Conservation (phyloP, 2,888 invertebrate species). For the Punctoribates punctum region DNA sequence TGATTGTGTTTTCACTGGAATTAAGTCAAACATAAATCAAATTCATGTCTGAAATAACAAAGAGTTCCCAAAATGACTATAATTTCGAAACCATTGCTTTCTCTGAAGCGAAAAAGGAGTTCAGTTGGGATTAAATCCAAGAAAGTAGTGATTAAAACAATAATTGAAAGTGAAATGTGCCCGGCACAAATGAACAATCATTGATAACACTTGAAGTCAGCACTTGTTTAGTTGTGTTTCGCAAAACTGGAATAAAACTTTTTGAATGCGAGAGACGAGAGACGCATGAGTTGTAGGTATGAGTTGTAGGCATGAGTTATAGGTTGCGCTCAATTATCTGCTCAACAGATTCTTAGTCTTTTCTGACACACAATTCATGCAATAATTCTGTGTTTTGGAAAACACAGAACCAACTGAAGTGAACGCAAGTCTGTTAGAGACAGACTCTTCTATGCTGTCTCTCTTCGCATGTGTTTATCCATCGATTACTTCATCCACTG, state of each 20-base stretch:
- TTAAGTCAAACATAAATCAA: no score
- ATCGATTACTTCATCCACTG: not conserved
- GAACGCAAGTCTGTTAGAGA: not conserved
- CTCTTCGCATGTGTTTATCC: conserved; percentile 15
- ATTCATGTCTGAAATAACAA: no score
- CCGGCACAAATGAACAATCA: not conserved
- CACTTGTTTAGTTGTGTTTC: not conserved
- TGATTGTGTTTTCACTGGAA: no score
- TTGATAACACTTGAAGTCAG: conserved; percentile 1
- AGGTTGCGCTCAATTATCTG: no score
- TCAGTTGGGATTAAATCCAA: no score
- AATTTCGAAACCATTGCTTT: no score
- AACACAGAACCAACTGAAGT: not conserved
- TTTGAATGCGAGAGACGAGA: not conserved
- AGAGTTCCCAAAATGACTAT: no score
- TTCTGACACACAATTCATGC: not conserved
- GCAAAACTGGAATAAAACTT: not conserved
- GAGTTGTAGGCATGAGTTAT: no score
- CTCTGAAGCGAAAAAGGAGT: no score
- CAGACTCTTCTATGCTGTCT: not conserved
- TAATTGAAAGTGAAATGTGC: no score
- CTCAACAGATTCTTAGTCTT: no score
- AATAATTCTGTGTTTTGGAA: not conserved
- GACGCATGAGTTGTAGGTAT: not conserved
- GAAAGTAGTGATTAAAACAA: no score